A percentile compares a stretch with the other conserved stretches of the same genome.
These are phyloP conservation scores for Nomada fucata DNA, from an alignment of 2,888 invertebrate species.

Conservation along the genomic window DNA sequence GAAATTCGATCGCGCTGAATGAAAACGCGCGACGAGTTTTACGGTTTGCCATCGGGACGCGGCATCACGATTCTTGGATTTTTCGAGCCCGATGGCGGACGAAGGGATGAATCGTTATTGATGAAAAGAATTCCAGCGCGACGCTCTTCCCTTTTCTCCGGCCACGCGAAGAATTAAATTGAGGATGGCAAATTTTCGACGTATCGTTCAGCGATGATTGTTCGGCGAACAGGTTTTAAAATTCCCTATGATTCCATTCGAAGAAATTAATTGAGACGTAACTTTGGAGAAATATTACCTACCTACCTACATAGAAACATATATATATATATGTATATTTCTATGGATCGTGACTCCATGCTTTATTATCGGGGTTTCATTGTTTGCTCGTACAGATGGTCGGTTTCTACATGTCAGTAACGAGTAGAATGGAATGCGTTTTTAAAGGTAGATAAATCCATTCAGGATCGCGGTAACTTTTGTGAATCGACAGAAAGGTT, in stretches of 20 bases:
- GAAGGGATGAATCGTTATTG: constrained; percentile 16
- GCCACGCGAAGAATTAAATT: background rate
- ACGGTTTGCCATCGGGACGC: constrained; percentile 20
- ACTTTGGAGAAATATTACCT: background rate
- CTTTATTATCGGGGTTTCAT: background rate
- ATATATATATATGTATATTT: background rate
- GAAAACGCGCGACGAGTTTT: constrained; percentile 16
- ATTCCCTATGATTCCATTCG: background rate
- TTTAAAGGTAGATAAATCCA: background rate
- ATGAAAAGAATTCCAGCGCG: constrained; percentile 27
- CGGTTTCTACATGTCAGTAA: background rate
- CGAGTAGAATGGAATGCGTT: background rate
- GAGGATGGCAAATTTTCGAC: constrained; percentile 12
- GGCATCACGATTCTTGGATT: constrained; percentile 39
- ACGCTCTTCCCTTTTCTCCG: background rate
- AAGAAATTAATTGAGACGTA: background rate
- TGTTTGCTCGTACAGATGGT: background rate
- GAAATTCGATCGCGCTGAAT: constrained; percentile 17
- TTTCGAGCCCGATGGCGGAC: constrained; percentile 1
- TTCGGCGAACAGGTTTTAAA: background rate
- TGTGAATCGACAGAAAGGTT: background rate
- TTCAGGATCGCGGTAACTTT: background rate
- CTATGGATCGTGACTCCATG: background rate
- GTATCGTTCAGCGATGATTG: background rate
- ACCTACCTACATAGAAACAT: no score